phyloP scores from a whole-genome alignment of 2,888 invertebrate species.

The Macaria notata region DNA sequence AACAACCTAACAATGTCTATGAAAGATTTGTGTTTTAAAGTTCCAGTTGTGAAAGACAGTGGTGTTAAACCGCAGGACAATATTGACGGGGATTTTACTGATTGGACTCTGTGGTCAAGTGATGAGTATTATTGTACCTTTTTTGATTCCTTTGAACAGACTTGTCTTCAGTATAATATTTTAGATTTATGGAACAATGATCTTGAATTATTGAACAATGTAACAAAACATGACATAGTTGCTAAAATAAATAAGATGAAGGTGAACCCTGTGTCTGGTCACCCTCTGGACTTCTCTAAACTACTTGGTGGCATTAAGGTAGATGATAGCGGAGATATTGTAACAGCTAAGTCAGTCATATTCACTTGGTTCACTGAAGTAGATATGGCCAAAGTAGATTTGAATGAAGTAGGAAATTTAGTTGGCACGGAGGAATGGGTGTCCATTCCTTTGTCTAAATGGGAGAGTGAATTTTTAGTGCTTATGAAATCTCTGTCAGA shows the following conservation, averaged over 20 bases:
- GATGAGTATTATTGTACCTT: constrained; percentile 84
- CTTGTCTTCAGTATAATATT: constrained; percentile 85
- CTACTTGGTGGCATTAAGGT: constrained; percentile 83
- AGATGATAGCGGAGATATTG: constrained; percentile 83
- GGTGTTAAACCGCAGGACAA: constrained; percentile 33
- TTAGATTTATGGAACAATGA: constrained; percentile 88
- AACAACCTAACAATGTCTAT: constrained; percentile 49
- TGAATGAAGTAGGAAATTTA: constrained; percentile 85
- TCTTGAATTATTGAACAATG: constrained; percentile 68
- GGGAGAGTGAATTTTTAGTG: constrained; percentile 83
- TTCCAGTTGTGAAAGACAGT: constrained; percentile 61
- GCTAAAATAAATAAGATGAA: constrained; percentile 81
- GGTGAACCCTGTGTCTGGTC: constrained; percentile 85
- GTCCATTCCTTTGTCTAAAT: constrained; percentile 79
- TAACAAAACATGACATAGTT: constrained; percentile 84
- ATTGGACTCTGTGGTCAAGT: constrained; percentile 82
- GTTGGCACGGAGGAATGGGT: constrained; percentile 91
- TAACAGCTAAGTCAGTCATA: constrained; percentile 84
- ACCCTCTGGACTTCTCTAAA: constrained; percentile 83
- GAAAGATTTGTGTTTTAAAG: constrained; percentile 68
- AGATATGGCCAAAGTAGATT: constrained; percentile 85
- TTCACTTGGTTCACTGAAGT: constrained; percentile 85
- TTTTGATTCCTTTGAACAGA: constrained; percentile 81
- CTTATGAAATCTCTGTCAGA: constrained; percentile 60
- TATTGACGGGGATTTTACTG: constrained; percentile 64